Percentiles rank a stretch among this genome's conserved stretches.
These are phyloP conservation scores for Otus scops DNA, from an alignment of 2,797 vertebrate genomes.

Conservation along the genomic window DNA sequence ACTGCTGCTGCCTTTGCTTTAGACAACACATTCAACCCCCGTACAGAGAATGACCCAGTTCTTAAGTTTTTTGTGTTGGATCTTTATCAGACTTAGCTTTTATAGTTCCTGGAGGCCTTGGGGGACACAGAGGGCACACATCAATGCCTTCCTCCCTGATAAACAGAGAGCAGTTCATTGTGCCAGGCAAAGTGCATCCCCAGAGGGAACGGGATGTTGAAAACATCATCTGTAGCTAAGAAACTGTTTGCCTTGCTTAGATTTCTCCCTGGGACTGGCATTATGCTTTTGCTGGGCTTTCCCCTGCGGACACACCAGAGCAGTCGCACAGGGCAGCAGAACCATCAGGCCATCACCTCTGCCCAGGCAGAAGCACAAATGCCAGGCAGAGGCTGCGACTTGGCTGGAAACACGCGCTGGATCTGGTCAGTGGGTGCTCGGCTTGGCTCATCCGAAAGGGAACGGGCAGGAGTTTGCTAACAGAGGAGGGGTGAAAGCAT, in stretches of 20 bases:
- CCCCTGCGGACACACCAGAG: neutral
- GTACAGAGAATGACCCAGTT: neutral
- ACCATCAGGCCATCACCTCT: neutral
- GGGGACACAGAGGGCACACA: neutral
- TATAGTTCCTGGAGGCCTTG: neutral
- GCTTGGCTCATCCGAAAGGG: neutral
- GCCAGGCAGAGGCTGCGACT: neutral
- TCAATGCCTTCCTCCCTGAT: neutral
- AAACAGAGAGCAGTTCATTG: neutral
- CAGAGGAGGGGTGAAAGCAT: neutral
- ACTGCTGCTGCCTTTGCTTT: conserved; percentile 5
- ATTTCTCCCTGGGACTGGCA: neutral
- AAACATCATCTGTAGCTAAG: neutral
- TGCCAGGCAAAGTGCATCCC: neutral
- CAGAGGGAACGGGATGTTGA: neutral
- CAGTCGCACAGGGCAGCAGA: neutral
- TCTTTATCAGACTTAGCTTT: neutral
- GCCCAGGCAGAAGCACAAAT: neutral
- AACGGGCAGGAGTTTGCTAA: neutral
- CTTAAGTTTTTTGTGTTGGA: neutral
- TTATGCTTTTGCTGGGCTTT: neutral
- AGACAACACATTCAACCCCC: conserved; percentile 11
- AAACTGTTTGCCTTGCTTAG: neutral
- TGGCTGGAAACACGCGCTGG: neutral
- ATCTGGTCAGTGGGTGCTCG: neutral